Conservation (phyloP, 2,797 vertebrate genomes). For the Notoglanidium macrostoma region DNA sequence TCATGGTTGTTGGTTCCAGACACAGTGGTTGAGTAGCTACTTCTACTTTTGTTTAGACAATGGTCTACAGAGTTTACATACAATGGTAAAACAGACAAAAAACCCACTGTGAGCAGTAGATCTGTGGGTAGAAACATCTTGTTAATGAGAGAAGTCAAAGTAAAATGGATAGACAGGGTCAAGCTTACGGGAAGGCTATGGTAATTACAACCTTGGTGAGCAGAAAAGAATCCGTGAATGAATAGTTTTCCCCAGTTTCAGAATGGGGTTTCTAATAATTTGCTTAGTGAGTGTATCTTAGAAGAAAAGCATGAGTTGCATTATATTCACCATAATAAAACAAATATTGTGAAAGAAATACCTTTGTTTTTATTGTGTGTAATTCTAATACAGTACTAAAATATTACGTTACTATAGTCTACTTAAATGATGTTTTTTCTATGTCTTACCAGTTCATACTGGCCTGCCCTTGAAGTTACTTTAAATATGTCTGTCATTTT, state of each 20-base stretch:
- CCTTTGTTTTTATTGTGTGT: background rate
- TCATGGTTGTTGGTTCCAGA: background rate
- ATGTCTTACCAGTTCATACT: background rate
- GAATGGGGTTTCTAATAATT: background rate
- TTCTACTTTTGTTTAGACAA: background rate
- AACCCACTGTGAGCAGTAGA: background rate
- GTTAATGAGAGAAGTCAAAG: background rate
- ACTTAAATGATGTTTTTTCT: background rate
- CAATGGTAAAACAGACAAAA: background rate
- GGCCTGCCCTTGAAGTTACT: background rate
- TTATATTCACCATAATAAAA: background rate
- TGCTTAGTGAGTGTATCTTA: background rate
- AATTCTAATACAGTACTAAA: background rate
- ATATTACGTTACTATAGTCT: background rate
- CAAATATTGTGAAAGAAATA: background rate
- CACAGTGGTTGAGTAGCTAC: background rate
- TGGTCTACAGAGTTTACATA: background rate
- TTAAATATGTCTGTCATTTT: background rate
- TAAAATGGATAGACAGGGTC: background rate
- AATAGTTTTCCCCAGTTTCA: background rate
- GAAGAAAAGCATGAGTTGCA: background rate
- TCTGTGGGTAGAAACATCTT: background rate
- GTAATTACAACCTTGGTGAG: background rate
- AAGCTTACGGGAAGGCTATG: background rate
- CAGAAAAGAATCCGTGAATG: background rate